Evolutionary conservation across 1,140 invertebrate species (phyloP).

Genomic region (Laupala kohalensis): DNA sequence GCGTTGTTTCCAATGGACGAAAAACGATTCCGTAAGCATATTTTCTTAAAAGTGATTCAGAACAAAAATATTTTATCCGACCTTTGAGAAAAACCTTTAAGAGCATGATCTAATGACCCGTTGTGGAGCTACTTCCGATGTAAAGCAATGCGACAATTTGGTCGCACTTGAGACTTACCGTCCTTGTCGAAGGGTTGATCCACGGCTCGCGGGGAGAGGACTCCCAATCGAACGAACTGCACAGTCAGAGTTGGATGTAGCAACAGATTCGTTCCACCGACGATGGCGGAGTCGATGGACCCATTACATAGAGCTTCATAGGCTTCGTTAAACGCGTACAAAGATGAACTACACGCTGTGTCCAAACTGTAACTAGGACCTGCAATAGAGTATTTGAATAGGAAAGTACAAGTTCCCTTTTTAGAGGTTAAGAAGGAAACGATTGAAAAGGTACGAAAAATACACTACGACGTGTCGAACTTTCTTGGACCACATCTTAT

Average conservation of each 20-base stretch:
- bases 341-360: slow-evolving; percentile 88
- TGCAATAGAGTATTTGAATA: too few relatives aligned
- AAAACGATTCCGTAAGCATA: too few relatives aligned
- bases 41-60: too few relatives aligned
- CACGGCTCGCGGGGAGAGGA: slow-evolving; percentile 68
- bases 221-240: slow-evolving; percentile 61
- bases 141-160: slow-evolving; percentile 11
- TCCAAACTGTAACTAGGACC: slow-evolving; percentile 87
- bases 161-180: too few relatives aligned
- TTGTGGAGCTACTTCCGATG: slow-evolving; percentile 43
- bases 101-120: slow-evolving; percentile 35
- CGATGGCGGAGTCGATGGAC: slow-evolving; percentile 82
- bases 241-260: slow-evolving; percentile 76
- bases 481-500: too few relatives aligned
- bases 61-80: slow-evolving; percentile 31
- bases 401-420: too few relatives aligned
- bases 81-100: slow-evolving; percentile 60
- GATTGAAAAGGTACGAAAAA: too few relatives aligned
- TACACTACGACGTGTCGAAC: too few relatives aligned
- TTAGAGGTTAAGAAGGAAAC: too few relatives aligned
- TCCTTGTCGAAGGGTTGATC: slow-evolving; percentile 83
- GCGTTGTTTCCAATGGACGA: too few relatives aligned
- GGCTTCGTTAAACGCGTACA: slow-evolving; percentile 80
- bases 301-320: slow-evolving; percentile 65
- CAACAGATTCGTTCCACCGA: slow-evolving; percentile 65